These are phyloP conservation scores for Podabrus alpinus DNA, from an alignment of 2,888 invertebrate genomes.

Conservation along the genomic window DNA sequence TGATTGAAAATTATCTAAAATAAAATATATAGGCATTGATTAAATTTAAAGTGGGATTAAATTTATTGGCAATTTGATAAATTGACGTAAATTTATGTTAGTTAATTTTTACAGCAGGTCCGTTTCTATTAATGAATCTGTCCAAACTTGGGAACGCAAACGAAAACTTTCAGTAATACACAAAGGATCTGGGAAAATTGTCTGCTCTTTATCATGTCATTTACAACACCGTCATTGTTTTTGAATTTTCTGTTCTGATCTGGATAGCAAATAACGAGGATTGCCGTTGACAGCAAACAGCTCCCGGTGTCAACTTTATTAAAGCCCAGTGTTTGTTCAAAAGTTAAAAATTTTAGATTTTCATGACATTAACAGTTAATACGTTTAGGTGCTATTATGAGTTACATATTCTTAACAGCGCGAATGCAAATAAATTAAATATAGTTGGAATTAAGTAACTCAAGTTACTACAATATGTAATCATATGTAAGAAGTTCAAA, in stretches of 20 bases:
- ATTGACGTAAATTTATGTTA: neutral
- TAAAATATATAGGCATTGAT: neutral
- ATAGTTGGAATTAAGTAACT: too few species aligned
- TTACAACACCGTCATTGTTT: conserved; percentile 9
- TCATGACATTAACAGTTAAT: neutral
- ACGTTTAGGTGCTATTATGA: neutral
- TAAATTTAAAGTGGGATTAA: neutral
- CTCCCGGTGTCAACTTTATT: conserved; percentile 21
- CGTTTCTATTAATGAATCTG: conserved; percentile 6
- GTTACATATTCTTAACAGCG: neutral
- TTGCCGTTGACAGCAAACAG: conserved; percentile 28
- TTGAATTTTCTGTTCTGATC: conserved; percentile 13
- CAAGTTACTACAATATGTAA: too few species aligned
- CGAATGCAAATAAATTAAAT: too few species aligned
- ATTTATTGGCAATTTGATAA: neutral
- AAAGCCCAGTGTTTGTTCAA: conserved; percentile 21
- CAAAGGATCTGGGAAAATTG: conserved; percentile 7
- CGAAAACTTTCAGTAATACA: neutral
- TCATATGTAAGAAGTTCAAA: too few species aligned
- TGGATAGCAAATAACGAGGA: conserved; percentile 16
- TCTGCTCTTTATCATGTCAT: conserved; percentile 4
- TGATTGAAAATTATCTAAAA: neutral
- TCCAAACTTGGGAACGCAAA: neutral
- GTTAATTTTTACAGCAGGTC: conserved; percentile 3
- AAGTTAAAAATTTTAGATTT: conserved; percentile 14